Evolutionary conservation across 1,140 invertebrate genomes (phyloP), one percentile per base, ranked within the genome.

Genomic region (Hylyphantes graminicola): DNA sequence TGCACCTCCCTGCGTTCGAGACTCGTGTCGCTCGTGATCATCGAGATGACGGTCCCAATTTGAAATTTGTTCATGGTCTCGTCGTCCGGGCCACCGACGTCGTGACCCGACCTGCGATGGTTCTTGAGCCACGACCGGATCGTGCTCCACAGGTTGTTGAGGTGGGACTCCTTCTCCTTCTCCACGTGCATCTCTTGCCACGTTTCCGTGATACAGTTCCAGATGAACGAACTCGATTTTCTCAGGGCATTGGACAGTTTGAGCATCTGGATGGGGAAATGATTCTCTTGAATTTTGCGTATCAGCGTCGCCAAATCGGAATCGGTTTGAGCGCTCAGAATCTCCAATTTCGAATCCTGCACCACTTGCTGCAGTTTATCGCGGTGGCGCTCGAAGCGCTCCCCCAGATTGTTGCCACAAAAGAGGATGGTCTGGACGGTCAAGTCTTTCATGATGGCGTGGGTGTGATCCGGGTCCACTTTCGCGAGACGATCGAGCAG

Each of bases 331-430:
- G 11, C 55, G 48, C 19, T 57, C 12, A 81, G 15, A 53, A 81
- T 81, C n/a, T 55, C 54, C 0, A 35, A 8, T 51, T 61, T 81
- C 1, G 50, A 70, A 53, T 72, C 54, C 17, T 73, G 12, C 0
- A 81, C 13, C 15, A 81, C 63, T 8, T 17, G 13, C 12, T 72
- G 13, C n/a, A 81, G 11, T 17, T 81, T 81, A 7, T 81, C 55
- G 9, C 64, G 19, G 7, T 50, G 17, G 0, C 13, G 19, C 0
- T 5, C 13, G 11, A 10, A 11, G 9, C 64, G 12, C 15, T 54
- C 50, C 6, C 13, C 51, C 15, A 81, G 13, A 13, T 81, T 81
- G 11, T 50, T 61, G 0, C 67, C 68, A 19, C 78, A 81, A 35
- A 51, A 81, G 12, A 13, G 12, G 12, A 81, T 53, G 8, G 78